Evolutionary conservation across 2,888 invertebrate species (phyloP), one percentile per base, ranked within the genome.

Genomic region (Pterostichus madidus): DNA sequence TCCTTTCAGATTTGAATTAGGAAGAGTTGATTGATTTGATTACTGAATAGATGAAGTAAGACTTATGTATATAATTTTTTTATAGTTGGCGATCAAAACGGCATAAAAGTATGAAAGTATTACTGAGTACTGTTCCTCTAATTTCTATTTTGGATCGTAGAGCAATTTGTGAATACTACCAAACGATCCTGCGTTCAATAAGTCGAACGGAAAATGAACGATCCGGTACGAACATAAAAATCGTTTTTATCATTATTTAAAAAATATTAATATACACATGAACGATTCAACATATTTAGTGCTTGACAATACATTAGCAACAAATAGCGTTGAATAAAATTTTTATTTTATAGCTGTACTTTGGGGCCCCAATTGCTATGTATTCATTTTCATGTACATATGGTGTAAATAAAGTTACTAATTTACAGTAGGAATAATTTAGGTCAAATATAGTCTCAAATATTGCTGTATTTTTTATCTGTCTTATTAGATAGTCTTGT

Each of bases 181-280:
- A 95, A 89, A 92, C 96, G 0, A 88, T 90, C 0, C 90, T 96
- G 85, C 91, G 96, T 44, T 89, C 91, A 13, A 94, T 97, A 80
- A 94, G 95, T 85, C 92, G 95, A 84, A 90, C 92, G 56, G 96
- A 96, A 87, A 92, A 92, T 85, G 86, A 86, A 11, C 93, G 94
- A 86, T 91, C 92, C 44, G 91, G 92, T 68, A 89, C 87, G 32
- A 93, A 92, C 86, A 90, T 84, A 93, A 94, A 84, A 95, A 94
- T 87, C 91, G 96, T 81, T 96, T 95, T 89, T 95, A 94, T 89
- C 95, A 95, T 88, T 96, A 96, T 89, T 91, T 96, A n/a, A 93
- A 93, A 85, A 92, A 92, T 73, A 88, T 93, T 83, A 91, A 91
- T 86, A 87, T 91, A 61, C 90, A 90, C 83, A 91, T 91, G 85